Percentiles rank a stretch among this genome's conserved stretches.
These are phyloP conservation scores for Pandion haliaetus DNA, from an alignment of 2,113 vertebrate species.

Conservation along the genomic window DNA sequence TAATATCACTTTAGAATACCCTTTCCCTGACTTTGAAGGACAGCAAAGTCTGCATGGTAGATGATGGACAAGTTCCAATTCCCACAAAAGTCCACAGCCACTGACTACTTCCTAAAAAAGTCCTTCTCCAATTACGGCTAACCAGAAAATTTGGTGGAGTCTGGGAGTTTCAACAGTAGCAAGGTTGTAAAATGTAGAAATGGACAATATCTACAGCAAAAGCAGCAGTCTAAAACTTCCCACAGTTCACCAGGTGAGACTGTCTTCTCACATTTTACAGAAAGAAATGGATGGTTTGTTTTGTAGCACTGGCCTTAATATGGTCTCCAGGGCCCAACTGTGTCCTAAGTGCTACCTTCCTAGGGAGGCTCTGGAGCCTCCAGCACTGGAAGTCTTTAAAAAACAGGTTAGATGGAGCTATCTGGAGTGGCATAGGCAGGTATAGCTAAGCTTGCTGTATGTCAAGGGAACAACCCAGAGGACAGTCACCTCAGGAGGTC, in stretches of 20 bases:
- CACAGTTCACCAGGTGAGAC: background rate
- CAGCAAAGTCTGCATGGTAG: background rate
- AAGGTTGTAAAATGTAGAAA: background rate
- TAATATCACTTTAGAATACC: background rate
- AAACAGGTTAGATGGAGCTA: background rate
- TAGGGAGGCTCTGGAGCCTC: background rate
- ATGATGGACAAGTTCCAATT: background rate
- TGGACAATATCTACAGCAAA: background rate
- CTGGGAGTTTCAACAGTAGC: background rate
- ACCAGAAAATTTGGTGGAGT: background rate
- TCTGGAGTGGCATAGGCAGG: background rate
- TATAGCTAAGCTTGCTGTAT: background rate
- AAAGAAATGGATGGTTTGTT: background rate
- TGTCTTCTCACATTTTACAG: background rate
- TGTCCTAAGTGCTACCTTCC: background rate
- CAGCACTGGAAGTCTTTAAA: background rate
- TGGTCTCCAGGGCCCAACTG: background rate
- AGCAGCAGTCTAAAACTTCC: background rate
- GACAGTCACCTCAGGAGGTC: background rate
- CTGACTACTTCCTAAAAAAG: background rate
- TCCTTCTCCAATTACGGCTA: background rate
- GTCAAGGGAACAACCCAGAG: background rate
- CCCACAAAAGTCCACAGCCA: background rate
- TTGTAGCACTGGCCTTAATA: background rate
- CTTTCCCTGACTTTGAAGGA: background rate